Base-by-base conservation (phyloP, 2,113 vertebrate genomes). In the Hyaena hyaena region DNA sequence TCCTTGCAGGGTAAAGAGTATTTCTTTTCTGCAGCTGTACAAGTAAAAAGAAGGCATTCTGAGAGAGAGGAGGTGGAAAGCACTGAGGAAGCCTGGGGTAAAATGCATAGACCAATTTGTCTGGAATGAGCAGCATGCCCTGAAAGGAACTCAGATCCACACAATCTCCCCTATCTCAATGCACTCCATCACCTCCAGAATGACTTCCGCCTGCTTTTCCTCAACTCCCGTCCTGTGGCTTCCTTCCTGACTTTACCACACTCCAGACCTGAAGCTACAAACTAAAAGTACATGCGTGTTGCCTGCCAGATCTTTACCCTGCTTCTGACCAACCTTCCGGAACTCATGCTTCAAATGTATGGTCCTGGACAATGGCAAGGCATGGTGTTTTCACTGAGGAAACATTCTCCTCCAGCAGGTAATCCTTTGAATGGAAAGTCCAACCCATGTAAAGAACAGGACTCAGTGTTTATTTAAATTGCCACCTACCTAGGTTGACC, bases 111-210 rank as follows among this genome's bases (percentile, higher is more conserved):
- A 50, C 55, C 23, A 11, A 2, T 50, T n/a, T 68, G n/a, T 73
- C 53, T 65, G 31, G 28, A 1, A 7, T 68, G 35, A 79, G 10
- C 21, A 8, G 45, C 10, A 0, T 31, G 33, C 26, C 7, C 83
- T 58, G 65, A 26, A 26, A 28, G 58, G 39, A 10, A 68, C 24
- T 73, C 0, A 0, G 3, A 19, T 74, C 16, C 61, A 19, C 0
- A 6, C 1, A 10, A 9, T 33, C 5, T 61, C 19, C 69, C 33
- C 7, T n/a, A n/a, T 2, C 17, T 58, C 10, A 23, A 2, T 19
- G 0, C 17, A 0, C n/a, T 23, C 28, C 11, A 0, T 21, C 55
- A n/a, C 33, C n/a, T 80, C 28, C 15, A 7, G 19, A 53, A 50
- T 53, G 48, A 65, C 73, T 48, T 85, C 71, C 33, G 58, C 53